Conservation (phyloP, 1,140 invertebrate genomes). For the Diuraphis noxia region DNA sequence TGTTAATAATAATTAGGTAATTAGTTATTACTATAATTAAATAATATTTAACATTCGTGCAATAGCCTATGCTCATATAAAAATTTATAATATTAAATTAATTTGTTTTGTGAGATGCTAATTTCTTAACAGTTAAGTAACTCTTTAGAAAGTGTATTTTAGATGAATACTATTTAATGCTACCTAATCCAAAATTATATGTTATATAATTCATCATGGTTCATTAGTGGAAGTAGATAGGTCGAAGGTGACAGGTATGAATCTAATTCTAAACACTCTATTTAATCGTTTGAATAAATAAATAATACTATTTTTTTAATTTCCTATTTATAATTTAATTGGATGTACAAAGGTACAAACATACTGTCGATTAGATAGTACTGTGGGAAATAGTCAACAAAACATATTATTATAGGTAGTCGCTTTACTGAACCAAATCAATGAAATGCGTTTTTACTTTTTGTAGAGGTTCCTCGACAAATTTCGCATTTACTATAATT, state of each 20-base stretch:
- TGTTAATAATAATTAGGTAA: not conserved
- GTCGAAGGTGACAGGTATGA: not conserved
- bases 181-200: not conserved
- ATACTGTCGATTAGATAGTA: not conserved
- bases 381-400: not conserved
- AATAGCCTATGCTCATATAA: not conserved
- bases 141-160: not conserved
- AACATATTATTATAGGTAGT: not conserved
- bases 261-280: no score
- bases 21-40: not conserved
- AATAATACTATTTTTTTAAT: no score
- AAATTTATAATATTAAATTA: not conserved
- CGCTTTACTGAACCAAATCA: not conserved
- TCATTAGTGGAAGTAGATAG: no score
- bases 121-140: not conserved
- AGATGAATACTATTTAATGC: not conserved
- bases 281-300: no score
- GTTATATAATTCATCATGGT: not conserved
- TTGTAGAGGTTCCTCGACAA: not conserved
- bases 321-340: no score
- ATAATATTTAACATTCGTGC: not conserved
- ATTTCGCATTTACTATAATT: not conserved
- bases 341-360: no score
- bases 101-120: not conserved
- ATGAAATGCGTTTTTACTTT: not conserved